Evolutionary conservation across 2,113 vertebrate genomes (phyloP).

Genomic region (Callipepla squamata): DNA sequence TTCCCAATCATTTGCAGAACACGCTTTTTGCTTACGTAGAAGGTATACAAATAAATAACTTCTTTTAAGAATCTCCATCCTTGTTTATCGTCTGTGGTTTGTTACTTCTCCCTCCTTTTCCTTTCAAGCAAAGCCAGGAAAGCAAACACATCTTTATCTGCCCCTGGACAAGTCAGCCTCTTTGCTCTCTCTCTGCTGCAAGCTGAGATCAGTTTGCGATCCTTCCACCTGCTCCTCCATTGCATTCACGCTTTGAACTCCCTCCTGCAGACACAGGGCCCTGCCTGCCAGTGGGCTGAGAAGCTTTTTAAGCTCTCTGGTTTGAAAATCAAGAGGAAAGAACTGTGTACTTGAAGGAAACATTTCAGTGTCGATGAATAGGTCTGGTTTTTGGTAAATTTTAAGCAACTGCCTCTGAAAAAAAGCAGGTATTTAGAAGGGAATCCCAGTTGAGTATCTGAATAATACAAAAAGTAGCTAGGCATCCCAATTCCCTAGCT

Average conservation of each 20-base stretch:
- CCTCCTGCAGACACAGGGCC: neutral
- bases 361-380: neutral
- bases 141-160: neutral
- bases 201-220: neutral
- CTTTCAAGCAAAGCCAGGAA: neutral
- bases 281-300: accelerated
- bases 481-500: neutral
- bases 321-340: neutral
- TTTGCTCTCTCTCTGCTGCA: neutral
- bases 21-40: neutral
- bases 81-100: neutral
- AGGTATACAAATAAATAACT: conserved; percentile 34
- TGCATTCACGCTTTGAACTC: neutral
- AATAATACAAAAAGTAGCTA: neutral
- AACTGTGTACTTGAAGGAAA: neutral
- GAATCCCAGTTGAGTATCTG: neutral
- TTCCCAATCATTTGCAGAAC: conserved; percentile 15
- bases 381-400: neutral
- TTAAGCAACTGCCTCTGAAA: neutral
- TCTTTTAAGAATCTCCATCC: neutral
- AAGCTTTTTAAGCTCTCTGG: neutral
- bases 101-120: neutral
- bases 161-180: neutral
- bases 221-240: neutral
- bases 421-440: neutral